Conservation (phyloP, 2,797 vertebrate genomes). For the Macroramphosus scolopax region DNA sequence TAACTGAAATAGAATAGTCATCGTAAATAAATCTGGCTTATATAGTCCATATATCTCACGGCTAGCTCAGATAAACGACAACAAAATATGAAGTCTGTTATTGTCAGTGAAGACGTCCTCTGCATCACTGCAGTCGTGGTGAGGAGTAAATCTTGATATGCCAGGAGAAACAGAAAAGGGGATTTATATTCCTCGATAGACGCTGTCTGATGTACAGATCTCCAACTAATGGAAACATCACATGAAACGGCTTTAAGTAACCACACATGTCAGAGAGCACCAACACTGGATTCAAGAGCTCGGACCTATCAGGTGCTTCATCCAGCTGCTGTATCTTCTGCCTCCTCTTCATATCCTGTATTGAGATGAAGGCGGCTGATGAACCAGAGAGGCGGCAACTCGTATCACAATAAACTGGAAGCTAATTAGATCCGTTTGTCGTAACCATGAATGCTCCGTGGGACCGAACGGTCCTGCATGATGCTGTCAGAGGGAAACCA, state of each 20-base stretch:
- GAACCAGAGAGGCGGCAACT: slow-evolving; percentile 31
- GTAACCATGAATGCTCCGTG: slow-evolving; percentile 24
- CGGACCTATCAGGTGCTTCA: slow-evolving; percentile 2
- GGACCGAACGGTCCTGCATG: slow-evolving; percentile 4
- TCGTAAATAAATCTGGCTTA: not conserved
- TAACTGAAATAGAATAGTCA: not conserved
- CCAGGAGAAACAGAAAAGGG: slow-evolving; percentile 20
- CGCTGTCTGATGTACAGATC: not conserved
- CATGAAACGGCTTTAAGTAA: slow-evolving; percentile 4
- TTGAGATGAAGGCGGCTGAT: slow-evolving; percentile 43
- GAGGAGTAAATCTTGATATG: slow-evolving; percentile 28
- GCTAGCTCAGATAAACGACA: slow-evolving; percentile 12
- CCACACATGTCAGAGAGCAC: slow-evolving; percentile 1
- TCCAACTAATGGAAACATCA: slow-evolving; percentile 5
- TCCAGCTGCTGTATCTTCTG: slow-evolving; percentile 9
- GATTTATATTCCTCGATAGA: slow-evolving; percentile 36
- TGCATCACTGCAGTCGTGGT: slow-evolving; percentile 1
- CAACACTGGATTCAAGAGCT: slow-evolving; percentile 3
- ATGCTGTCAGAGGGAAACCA: slow-evolving; percentile 20
- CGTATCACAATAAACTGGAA: slow-evolving; percentile 42
- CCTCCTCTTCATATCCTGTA: slow-evolving; percentile 38
- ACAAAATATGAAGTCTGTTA: slow-evolving; percentile 22
- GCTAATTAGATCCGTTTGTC: slow-evolving; percentile 58
- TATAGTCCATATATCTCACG: slow-evolving; percentile 3
- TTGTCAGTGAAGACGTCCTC: slow-evolving; percentile 15